Base-by-base conservation (phyloP, 2,113 vertebrate species). In the Buteo buteo region DNA sequence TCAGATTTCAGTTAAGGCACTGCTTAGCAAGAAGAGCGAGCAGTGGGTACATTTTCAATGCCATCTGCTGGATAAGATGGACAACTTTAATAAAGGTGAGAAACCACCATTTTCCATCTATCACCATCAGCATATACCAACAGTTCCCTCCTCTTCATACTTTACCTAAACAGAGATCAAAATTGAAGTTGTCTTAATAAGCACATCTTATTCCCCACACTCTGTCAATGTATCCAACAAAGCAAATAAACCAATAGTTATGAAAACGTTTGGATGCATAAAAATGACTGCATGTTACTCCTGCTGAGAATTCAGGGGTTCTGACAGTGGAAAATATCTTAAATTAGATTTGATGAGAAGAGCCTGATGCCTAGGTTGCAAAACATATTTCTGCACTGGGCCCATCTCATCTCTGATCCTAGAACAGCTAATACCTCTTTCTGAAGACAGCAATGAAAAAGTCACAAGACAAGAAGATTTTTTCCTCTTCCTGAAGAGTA, bases 1-100 rank as follows among this genome's bases (percentile, higher is more conserved):
- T 47, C 34, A 52, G 34, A 91, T 83, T 94, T 69, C 42, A 88
- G 49, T 36, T 64, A 71, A 85, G 50, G 50, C 80, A 81, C 28
- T 44, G 67, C 34, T 87, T 55, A 80, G 57, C 38, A 85, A 82
- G 65, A 62, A 91, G 78, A 92, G 49, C 82, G 32, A 29, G 28
- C 32, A 67, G 59, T 38, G 92, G 36, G 70, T 66, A 91, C 36
- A 90, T 96, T 94, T 94, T 94, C 77, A 97, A 96, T 95, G 76
- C 90, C 90, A 95, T 78, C 94, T 97, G 77, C 88, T 95, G 84
- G 79, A 50, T 90, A 90, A 88, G 66, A 82, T 26, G 45, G 80
- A 91, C 76, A 88, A 86, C 55, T 88, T 71, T 67, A 86, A 13
- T 36, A 72, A 65, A 73, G 49, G n/a, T 55, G 38, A 82, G 54